Evolutionary conservation across 2,888 invertebrate species (phyloP).

Genomic region (Temnothorax ravouxi): DNA sequence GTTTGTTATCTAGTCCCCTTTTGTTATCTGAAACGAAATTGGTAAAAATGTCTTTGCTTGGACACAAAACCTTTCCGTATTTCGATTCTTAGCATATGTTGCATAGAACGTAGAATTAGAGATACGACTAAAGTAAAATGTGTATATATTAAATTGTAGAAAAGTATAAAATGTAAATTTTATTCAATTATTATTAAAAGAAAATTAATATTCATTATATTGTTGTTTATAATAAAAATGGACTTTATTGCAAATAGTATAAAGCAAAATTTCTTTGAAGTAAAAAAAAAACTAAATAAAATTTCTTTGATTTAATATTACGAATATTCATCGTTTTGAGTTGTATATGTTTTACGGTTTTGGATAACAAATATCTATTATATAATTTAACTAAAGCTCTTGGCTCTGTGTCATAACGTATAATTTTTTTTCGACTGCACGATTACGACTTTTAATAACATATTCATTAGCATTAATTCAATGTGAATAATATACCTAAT

Average conservation of each 20-base stretch:
- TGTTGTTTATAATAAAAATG: not conserved
- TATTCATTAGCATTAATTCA: not conserved
- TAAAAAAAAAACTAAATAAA: no score
- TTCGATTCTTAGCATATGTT: not conserved
- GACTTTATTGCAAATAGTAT: not conserved
- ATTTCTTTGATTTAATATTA: not conserved
- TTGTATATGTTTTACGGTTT: not conserved
- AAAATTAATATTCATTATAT: not conserved
- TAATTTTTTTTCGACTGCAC: not conserved
- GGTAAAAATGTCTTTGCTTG: not conserved
- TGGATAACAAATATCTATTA: constrained; percentile 4
- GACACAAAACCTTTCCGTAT: not conserved
- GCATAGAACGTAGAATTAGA: not conserved
- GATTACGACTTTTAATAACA: not conserved
- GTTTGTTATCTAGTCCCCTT: constrained; percentile 44
- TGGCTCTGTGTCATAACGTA: not conserved
- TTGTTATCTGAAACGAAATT: constrained; percentile 51
- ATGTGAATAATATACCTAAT: not conserved
- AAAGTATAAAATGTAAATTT: not conserved
- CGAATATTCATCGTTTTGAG: not conserved
- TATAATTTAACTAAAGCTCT: not conserved
- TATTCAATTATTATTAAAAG: not conserved
- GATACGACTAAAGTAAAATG: constrained; percentile 6
- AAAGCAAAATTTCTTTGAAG: not conserved
- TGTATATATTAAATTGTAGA: not conserved